Evolutionary conservation across 2,888 invertebrate species (phyloP).

Genomic region (Leucoma salicis): DNA sequence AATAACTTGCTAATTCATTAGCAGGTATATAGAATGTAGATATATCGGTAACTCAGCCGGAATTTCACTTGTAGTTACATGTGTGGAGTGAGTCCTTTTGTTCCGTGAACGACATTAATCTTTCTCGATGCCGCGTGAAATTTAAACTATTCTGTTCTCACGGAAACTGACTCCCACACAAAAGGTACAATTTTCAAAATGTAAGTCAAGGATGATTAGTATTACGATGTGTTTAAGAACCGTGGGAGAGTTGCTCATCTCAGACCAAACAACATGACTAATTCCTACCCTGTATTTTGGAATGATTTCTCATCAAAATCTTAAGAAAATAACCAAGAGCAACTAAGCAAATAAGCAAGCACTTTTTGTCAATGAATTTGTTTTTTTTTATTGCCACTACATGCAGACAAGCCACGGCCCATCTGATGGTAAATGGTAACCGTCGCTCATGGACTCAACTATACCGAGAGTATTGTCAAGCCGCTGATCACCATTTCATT

Average conservation of each 20-base stretch:
- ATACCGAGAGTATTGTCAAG: too few species aligned
- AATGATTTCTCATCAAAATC: too few species aligned
- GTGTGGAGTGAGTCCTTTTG: constrained; percentile 24
- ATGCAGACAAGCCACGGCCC: too few species aligned
- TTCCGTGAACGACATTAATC: constrained; percentile 42
- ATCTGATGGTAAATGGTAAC: too few species aligned
- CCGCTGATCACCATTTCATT: too few species aligned
- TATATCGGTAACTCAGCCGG: neutral
- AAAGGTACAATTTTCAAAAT: constrained; percentile 76
- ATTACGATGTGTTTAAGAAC: constrained; percentile 59
- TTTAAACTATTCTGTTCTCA: constrained; percentile 69
- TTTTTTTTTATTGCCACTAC: too few species aligned
- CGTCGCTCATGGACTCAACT: too few species aligned
- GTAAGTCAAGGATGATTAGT: constrained; percentile 76
- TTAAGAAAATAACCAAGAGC: too few species aligned
- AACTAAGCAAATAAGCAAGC: too few species aligned
- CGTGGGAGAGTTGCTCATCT: constrained; percentile 67
- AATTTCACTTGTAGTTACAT: neutral
- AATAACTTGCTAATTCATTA: constrained; percentile 13
- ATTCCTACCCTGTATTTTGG: constrained; percentile 36
- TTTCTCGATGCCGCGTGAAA: constrained; percentile 51
- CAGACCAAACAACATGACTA: constrained; percentile 47
- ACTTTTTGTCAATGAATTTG: too few species aligned
- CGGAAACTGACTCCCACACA: constrained; percentile 69
- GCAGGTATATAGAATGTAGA: constrained; percentile 13